These are phyloP conservation scores for Galerucella nymphaeae DNA, from an alignment of 2,888 invertebrate genomes.

Conservation along the genomic window DNA sequence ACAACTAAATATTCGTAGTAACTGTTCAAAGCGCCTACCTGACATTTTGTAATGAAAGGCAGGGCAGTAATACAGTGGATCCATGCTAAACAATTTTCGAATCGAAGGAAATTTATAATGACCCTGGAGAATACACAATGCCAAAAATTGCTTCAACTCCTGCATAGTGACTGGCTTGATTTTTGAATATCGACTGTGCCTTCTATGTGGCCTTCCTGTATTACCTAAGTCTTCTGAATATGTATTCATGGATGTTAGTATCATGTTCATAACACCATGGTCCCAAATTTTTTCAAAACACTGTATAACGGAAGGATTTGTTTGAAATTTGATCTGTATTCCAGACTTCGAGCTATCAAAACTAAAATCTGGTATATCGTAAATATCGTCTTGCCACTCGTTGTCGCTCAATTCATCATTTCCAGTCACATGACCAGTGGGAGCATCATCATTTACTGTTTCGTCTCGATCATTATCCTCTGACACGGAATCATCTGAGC, in stretches of 20 bases:
- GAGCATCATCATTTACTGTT: conserved; percentile 14
- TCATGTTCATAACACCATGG: conserved; percentile 15
- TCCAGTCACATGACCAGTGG: conserved; percentile 8
- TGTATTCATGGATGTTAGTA: conserved; percentile 21
- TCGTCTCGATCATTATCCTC: conserved; percentile 20
- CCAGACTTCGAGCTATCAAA: too few species aligned
- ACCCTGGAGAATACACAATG: conserved; percentile 24
- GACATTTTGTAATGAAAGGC: conserved; percentile 17
- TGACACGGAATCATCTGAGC: conserved; percentile 18
- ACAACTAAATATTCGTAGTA: conserved; percentile 27
- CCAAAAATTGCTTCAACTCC: conserved; percentile 23
- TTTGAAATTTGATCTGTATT: conserved; percentile 15
- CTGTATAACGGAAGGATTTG: conserved; percentile 12
- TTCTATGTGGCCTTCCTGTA: conserved; percentile 24
- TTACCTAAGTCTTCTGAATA: conserved; percentile 19
- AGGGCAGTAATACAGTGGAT: conserved; percentile 25
- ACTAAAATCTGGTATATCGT: conserved; percentile 16
- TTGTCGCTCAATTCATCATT: conserved; percentile 12
- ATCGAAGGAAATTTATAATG: conserved; percentile 27
- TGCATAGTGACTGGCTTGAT: conserved; percentile 16
- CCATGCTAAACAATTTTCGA: conserved; percentile 26
- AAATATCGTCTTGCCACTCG: conserved; percentile 8
- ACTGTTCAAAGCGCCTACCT: conserved; percentile 23
- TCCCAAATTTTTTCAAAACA: conserved; percentile 23
- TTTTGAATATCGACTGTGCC: conserved; percentile 16